These are phyloP conservation scores for Dicrostonyx torquatus DNA, from an alignment of 2,797 vertebrate species.

Conservation along the genomic window DNA sequence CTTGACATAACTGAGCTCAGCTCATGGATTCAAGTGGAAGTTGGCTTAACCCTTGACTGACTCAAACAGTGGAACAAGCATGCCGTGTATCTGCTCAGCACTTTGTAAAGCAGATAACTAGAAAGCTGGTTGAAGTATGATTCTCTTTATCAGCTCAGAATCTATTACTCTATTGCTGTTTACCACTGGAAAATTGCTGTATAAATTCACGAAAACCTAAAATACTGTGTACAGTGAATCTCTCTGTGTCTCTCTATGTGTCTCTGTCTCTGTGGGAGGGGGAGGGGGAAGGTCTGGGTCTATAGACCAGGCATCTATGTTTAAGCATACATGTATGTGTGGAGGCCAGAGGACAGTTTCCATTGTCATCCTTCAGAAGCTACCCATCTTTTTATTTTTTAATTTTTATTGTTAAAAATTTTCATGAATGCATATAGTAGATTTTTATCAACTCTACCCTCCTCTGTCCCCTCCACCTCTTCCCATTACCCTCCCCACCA, in stretches of 20 bases:
- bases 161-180: neutral
- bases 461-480: neutral
- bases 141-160: neutral
- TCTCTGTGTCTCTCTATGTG: neutral
- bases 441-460: neutral
- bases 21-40: neutral
- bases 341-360: neutral
- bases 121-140: neutral
- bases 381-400: neutral
- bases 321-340: neutral
- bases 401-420: neutral
- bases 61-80: neutral
- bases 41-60: neutral
- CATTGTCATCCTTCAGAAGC: neutral
- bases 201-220: neutral
- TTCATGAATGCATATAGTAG: neutral
- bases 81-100: neutral
- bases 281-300: too few species aligned
- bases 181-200: neutral
- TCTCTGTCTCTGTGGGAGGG: neutral
- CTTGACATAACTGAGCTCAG: neutral
- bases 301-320: neutral
- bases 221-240: neutral
- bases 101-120: neutral
- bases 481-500: too few species aligned